Conservation (phyloP, 2,888 invertebrate genomes). For the Coenonympha arcania region DNA sequence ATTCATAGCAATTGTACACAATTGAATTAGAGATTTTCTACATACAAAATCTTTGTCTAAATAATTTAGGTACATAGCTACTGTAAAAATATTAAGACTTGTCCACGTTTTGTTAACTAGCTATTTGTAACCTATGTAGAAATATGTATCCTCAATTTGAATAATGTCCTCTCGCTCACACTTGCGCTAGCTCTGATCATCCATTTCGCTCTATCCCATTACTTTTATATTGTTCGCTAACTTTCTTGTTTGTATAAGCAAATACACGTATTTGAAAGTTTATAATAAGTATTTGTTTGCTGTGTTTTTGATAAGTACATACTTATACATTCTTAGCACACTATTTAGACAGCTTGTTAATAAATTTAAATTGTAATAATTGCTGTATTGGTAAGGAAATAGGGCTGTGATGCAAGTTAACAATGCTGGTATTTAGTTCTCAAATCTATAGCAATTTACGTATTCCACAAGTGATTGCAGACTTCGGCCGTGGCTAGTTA, state of each 20-base stretch:
- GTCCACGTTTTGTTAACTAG: conserved; percentile 66
- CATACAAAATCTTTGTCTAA: no score
- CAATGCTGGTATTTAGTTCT: no score
- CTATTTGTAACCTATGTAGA: conserved; percentile 74
- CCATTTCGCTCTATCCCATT: conserved; percentile 67
- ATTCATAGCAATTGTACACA: no score
- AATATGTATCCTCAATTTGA: conserved; percentile 75
- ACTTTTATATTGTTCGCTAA: conserved; percentile 75
- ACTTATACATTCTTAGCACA: conserved; percentile 9
- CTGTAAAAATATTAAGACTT: conserved; percentile 36
- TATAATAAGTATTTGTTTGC: conserved; percentile 66
- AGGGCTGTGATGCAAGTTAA: no score
- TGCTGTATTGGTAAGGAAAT: no score
- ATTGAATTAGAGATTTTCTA: no score
- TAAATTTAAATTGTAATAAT: not conserved
- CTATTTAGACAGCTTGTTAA: not conserved
- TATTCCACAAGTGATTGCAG: no score
- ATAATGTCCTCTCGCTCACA: conserved; percentile 60
- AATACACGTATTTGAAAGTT: conserved; percentile 74
- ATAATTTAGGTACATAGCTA: no score
- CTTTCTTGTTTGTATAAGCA: conserved; percentile 75
- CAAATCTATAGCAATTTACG: no score
- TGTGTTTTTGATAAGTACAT: conserved; percentile 48
- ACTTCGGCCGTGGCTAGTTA: no score
- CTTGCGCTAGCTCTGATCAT: conserved; percentile 33